Base-by-base conservation (phyloP, 2,888 invertebrate genomes). In the Spicauda simplicius region DNA sequence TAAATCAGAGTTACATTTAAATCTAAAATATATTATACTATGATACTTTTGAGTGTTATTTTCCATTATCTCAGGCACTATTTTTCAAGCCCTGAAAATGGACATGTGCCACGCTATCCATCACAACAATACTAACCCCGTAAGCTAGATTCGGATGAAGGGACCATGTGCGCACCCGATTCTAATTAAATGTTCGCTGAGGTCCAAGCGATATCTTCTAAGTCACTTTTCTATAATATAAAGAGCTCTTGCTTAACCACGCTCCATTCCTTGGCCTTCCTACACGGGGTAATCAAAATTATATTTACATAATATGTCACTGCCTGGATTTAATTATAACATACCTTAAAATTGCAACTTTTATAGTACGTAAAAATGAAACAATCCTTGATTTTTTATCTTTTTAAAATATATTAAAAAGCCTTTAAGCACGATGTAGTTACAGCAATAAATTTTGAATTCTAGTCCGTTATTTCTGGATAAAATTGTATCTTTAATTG, bases 141-240 rank as follows among this genome's bases (percentile, higher is more conserved):
- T 20, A 14, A 18, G 20, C 11, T 18, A 8, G 48, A 25, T 50
- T n/a, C 18, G 59, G 48, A 25, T 48, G 48, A 48, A 25, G 48
- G 60, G 52, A 60, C 60, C 60, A 60, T 11, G 11, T 7, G 5
- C 18, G 52, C 48, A 60, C 52, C 52, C 50, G 30, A 30, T 52
- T 20, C 45, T 12, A 11, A n/a, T 25, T 57, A 10, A 25, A 48
- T 45, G 5, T 30, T 25, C 18, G 52, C 33, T n/a, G 48, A 50
- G 48, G 7, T 16, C 33, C 16, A 41, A 33, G 60, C 60, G 60
- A 52, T 52, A 52, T 33, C 18, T 30, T 25, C 52, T 52, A 60
- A 60, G 60, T 60, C 60, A 60, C 45, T 58, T 52, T 33, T 55
- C 18, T 52, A 60, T 52, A 50, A 60, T 50, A 60, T 25, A 18